Evolutionary conservation across 1,140 invertebrate species (phyloP).

Genomic region (Diorhabda elongata): DNA sequence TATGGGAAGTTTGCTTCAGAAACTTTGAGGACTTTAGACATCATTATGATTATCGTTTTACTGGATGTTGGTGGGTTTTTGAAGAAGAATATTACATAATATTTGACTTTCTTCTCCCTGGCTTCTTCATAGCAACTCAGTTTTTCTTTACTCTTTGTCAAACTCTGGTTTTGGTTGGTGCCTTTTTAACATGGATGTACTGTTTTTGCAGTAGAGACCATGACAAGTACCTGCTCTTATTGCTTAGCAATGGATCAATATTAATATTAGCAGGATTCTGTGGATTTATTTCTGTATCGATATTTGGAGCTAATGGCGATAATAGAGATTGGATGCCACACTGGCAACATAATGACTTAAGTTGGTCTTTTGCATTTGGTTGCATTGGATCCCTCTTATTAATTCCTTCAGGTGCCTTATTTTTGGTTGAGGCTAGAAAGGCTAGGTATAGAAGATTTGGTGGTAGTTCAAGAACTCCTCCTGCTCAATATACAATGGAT

Average conservation of each 20-base stretch:
- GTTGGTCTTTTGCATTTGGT: slow-evolving; percentile 89
- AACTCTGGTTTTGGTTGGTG: slow-evolving; percentile 68
- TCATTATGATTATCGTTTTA: slow-evolving; percentile 73
- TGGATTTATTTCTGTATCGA: slow-evolving; percentile 67
- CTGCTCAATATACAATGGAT: slow-evolving; percentile 56
- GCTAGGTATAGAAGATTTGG: slow-evolving; percentile 66
- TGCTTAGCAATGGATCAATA: slow-evolving; percentile 68
- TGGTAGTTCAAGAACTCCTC: slow-evolving; percentile 51
- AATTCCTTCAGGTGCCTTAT: slow-evolving; percentile 69
- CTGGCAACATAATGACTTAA: slow-evolving; percentile 92
- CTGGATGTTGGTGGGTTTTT: slow-evolving; percentile 88
- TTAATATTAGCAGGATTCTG: slow-evolving; percentile 69
- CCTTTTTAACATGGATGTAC: slow-evolving; percentile 68
- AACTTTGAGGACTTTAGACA: slow-evolving; percentile 77
- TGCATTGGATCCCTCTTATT: slow-evolving; percentile 72
- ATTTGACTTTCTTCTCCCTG: slow-evolving; percentile 73
- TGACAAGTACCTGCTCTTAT: slow-evolving; percentile 68
- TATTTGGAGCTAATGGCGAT: slow-evolving; percentile 85
- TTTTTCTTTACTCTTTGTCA: slow-evolving; percentile 87
- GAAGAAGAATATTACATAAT: slow-evolving; percentile 91
- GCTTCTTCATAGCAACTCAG: slow-evolving; percentile 90
- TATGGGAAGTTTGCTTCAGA: slow-evolving; percentile 91
- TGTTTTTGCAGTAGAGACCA: slow-evolving; percentile 73
- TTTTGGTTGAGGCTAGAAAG: slow-evolving; percentile 76
- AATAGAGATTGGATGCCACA: slow-evolving; percentile 94